phyloP scores from a whole-genome alignment of 2,888 invertebrate genomes.

The Isoperla grammatica region DNA sequence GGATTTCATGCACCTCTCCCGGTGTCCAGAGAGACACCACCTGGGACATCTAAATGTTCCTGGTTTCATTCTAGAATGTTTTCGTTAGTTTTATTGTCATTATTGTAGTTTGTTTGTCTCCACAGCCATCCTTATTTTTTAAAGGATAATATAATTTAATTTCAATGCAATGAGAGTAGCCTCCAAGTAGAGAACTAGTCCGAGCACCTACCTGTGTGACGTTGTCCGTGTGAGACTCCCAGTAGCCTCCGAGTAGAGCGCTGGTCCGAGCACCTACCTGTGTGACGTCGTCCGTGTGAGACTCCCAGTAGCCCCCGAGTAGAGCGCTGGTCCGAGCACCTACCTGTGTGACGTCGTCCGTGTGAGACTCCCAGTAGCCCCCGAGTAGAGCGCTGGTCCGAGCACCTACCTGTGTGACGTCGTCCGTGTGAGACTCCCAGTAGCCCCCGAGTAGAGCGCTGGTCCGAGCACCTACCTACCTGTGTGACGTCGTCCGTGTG shows the following conservation, averaged over 20 bases:
- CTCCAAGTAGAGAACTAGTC: no score
- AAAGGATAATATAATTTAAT: no score
- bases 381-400: conserved; percentile 57
- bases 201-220: conserved; percentile 72
- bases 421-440: conserved; percentile 78
- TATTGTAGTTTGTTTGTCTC: no score
- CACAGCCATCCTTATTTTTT: no score
- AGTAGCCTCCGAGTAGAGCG: conserved; percentile 67
- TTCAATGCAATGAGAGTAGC: no score
- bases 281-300: conserved; percentile 76
- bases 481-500: conserved; percentile 78
- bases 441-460: conserved; percentile 64
- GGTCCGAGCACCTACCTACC: conserved; percentile 64
- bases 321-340: conserved; percentile 57
- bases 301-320: conserved; percentile 77
- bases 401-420: conserved; percentile 73
- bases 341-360: conserved; percentile 74
- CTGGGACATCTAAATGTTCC: no score
- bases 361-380: conserved; percentile 78
- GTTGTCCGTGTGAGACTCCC: conserved; percentile 78
- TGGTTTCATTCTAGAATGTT: no score
- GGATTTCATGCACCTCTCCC: no score
- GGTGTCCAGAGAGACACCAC: no score
- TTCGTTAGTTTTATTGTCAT: no score
- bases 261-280: conserved; percentile 63